Conservation (phyloP, 2,888 invertebrate genomes). For the Nymphalis polychloros region DNA sequence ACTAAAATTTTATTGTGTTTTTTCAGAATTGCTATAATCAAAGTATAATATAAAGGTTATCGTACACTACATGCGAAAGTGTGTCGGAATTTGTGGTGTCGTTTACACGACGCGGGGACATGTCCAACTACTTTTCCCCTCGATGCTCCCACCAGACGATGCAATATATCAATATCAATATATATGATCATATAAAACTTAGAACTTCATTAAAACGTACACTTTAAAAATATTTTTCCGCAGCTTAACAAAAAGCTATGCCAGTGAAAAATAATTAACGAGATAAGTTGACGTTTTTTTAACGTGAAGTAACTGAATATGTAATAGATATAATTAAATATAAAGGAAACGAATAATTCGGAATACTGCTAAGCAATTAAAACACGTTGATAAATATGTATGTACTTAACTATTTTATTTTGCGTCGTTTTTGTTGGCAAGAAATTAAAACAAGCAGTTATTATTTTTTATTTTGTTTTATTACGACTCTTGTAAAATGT, state of each 20-base stretch:
- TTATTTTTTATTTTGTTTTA: no score
- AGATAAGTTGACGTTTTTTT: no score
- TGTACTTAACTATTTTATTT: neutral
- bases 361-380: neutral
- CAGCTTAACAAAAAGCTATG: no score
- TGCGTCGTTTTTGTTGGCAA: neutral
- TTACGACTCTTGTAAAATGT: no score
- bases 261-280: no score
- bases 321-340: neutral
- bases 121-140: conserved; percentile 46
- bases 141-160: conserved; percentile 23
- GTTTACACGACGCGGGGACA: conserved; percentile 35
- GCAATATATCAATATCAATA: neutral
- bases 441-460: no score
- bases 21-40: neutral
- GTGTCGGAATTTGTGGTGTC: conserved; percentile 40
- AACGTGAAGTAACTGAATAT: neutral
- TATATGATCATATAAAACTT: neutral
- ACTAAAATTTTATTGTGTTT: conserved; percentile 1
- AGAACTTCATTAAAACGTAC: no score
- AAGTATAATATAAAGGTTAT: conserved; percentile 3
- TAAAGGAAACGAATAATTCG: conserved; percentile 1
- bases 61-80: conserved; percentile 41
- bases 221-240: no score
- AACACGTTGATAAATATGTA: conserved; percentile 7